phyloP scores from a whole-genome alignment of 2,888 invertebrate genomes.

The Tipula helvola region DNA sequence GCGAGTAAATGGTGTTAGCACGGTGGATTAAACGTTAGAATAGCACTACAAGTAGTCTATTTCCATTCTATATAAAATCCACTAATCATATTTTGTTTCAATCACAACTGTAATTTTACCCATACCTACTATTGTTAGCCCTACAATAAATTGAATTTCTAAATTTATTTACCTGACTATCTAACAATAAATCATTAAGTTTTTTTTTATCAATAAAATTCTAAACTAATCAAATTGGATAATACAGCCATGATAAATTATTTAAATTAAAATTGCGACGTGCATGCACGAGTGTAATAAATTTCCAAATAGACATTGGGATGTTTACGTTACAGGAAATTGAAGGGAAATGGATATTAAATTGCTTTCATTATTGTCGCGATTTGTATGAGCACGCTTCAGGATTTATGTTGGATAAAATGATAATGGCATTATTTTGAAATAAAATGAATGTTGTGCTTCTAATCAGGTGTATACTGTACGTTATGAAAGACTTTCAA shows the following conservation, averaged over 20 bases:
- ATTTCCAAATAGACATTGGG: background rate
- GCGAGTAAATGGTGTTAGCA: background rate
- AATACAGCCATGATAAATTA: background rate
- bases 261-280: background rate
- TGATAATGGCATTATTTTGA: background rate
- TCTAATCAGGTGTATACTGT: too few relatives aligned
- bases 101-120: background rate
- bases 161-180: background rate
- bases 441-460: too few relatives aligned
- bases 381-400: background rate
- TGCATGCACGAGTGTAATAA: background rate
- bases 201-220: background rate
- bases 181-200: background rate
- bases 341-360: background rate
- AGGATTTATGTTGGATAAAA: background rate
- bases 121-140: background rate
- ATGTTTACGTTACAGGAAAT: background rate
- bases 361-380: background rate
- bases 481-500: too few relatives aligned
- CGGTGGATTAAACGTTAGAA: background rate
- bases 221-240: background rate
- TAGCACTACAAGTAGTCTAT: background rate
- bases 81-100: background rate
- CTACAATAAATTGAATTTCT: background rate
- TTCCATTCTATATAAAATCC: background rate